Percentiles rank a stretch among this genome's conserved stretches.
These are phyloP conservation scores for Muricea muricata DNA, from an alignment of 92 coral and sea anemone genomes.

Conservation along the genomic window DNA sequence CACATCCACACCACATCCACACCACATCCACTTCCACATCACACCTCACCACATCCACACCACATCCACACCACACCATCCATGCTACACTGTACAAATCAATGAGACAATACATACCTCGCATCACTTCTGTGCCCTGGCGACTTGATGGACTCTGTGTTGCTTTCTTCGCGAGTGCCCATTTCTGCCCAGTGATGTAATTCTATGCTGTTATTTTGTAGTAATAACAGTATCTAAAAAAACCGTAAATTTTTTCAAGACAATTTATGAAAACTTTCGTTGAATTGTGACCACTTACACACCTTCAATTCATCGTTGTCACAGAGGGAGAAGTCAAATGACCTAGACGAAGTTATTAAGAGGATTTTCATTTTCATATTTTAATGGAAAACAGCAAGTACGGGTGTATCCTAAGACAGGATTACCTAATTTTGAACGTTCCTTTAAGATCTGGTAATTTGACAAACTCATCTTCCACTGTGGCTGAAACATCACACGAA, in stretches of 20 bases:
- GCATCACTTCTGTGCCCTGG: conserved; percentile 97
- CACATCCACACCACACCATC: not conserved
- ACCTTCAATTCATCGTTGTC: conserved; percentile 63
- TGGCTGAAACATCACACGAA: conserved; percentile 29
- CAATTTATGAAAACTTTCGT: too few relatives aligned
- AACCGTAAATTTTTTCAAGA: not conserved
- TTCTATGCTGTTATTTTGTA: conserved; percentile 87
- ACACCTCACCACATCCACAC: not conserved
- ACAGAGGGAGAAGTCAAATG: conserved; percentile 69
- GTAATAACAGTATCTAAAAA: conserved; percentile 76
- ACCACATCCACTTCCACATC: not conserved
- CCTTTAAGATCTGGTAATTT: conserved; percentile 69
- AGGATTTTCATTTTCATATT: not conserved
- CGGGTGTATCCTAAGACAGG: too few relatives aligned
- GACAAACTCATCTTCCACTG: conserved; percentile 74
- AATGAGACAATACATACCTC: conserved; percentile 54
- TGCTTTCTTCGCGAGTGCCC: conserved; percentile 63
- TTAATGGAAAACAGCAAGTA: too few relatives aligned
- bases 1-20: conserved; percentile 20
- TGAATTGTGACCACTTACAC: too few relatives aligned
- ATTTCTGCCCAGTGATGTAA: conserved; percentile 62
- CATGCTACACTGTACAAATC: not conserved
- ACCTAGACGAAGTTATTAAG: conserved; percentile 48
- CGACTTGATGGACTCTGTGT: conserved; percentile 64
- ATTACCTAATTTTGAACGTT: conserved; percentile 78